Evolutionary conservation across 2,113 vertebrate genomes (phyloP).

Genomic region (Chlorodrepanis virens): DNA sequence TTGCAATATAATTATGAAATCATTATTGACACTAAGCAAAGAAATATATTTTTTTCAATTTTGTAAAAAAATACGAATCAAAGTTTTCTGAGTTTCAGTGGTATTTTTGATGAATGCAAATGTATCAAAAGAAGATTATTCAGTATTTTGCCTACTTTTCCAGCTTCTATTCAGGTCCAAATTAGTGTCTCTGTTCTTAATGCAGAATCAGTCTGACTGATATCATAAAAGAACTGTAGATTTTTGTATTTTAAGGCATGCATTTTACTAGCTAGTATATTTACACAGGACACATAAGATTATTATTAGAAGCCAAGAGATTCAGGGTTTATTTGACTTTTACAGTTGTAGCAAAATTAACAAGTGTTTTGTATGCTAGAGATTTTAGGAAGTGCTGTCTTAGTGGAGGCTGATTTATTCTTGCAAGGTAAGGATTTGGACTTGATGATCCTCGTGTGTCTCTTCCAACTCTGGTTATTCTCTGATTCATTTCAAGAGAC

Average conservation of each 20-base stretch:
- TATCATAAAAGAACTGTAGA: accelerated
- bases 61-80: no score
- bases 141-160: not conserved
- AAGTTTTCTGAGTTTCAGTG: not conserved
- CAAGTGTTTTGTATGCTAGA: not conserved
- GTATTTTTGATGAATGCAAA: not conserved
- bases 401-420: not conserved
- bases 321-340: not conserved
- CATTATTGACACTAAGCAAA: not conserved
- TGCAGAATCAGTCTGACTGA: not conserved
- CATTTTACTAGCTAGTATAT: not conserved
- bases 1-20: not conserved
- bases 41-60: not conserved
- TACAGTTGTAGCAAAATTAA: not conserved
- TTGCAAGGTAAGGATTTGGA: not conserved
- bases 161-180: not conserved
- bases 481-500: not conserved
- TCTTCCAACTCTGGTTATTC: not conserved
- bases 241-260: not conserved
- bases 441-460: not conserved
- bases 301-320: not conserved
- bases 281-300: not conserved
- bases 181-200: not conserved
- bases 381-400: not conserved
- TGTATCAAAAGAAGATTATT: not conserved